phyloP scores from a whole-genome alignment of 2,797 vertebrate genomes.

The Danio jaintianensis region DNA sequence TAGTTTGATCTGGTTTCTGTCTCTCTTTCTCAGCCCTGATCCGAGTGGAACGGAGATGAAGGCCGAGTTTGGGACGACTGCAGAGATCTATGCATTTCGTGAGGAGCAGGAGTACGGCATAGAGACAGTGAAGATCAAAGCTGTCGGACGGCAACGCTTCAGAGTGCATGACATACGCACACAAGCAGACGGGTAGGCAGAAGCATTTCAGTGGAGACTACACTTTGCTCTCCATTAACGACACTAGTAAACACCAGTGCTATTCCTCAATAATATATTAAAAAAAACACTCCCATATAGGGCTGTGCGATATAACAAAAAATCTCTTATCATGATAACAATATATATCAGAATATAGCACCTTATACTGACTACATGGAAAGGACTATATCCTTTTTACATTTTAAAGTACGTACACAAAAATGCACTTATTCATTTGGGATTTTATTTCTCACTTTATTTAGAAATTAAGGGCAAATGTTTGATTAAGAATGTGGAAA shows the following conservation, averaged over 20 bases:
- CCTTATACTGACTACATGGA: too few relatives aligned
- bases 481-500: too few relatives aligned
- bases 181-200: slow-evolving; percentile 93
- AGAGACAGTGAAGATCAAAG: slow-evolving; percentile 98
- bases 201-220: neutral
- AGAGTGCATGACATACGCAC: slow-evolving; percentile 95
- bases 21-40: slow-evolving; percentile 44
- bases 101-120: slow-evolving; percentile 97
- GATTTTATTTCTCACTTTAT: too few relatives aligned
- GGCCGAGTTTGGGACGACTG: slow-evolving; percentile 93
- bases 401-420: too few relatives aligned
- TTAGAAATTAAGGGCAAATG: too few relatives aligned
- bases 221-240: neutral
- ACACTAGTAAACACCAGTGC: neutral
- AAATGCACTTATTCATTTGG: too few relatives aligned
- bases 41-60: slow-evolving; percentile 65
- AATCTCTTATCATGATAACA: too few relatives aligned
- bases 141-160: slow-evolving; percentile 94
- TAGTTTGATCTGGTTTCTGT: neutral
- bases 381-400: too few relatives aligned
- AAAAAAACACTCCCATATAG: too few relatives aligned
- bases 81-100: slow-evolving; percentile 96
- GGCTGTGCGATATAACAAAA: too few relatives aligned
- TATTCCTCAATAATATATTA: neutral
- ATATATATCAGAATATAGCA: too few relatives aligned